These are phyloP conservation scores for Hirtodrosophila cameraria DNA, from an alignment of 2,888 invertebrate genomes.

Conservation along the genomic window DNA sequence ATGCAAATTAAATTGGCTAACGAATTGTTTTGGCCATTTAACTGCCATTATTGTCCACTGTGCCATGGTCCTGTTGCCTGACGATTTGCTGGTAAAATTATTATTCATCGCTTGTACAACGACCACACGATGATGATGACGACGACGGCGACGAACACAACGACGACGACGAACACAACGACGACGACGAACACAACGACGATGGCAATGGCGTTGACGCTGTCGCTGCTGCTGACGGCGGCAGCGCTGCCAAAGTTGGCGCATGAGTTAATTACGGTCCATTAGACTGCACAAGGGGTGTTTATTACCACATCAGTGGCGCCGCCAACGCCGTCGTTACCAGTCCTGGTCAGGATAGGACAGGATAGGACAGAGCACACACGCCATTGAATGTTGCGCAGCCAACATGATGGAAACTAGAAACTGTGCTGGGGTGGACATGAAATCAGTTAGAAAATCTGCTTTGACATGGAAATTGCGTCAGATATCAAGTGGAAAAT, in stretches of 20 bases:
- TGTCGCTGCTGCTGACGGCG: constrained; percentile 12
- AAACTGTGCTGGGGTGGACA: constrained; percentile 54
- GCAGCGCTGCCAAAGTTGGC: constrained; percentile 54
- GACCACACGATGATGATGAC: constrained; percentile 38
- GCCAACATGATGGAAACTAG: constrained; percentile 50
- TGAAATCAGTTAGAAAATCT: constrained; percentile 79
- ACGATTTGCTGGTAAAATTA: constrained; percentile 63
- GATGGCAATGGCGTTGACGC: constrained; percentile 18
- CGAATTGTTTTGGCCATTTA: constrained; percentile 71
- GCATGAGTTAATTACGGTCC: constrained; percentile 80
- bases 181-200: constrained; percentile 11
- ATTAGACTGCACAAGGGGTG: constrained; percentile 81
- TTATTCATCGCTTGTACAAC: constrained; percentile 75
- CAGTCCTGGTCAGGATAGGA: constrained; percentile 39
- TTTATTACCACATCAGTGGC: constrained; percentile 80
- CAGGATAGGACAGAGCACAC: too few species aligned
- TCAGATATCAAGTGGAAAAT: constrained; percentile 57
- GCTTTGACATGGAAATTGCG: constrained; percentile 76
- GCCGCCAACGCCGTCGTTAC: constrained; percentile 36
- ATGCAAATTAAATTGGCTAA: constrained; percentile 54
- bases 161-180: constrained; percentile 20
- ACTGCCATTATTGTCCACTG: constrained; percentile 68
- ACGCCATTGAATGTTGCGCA: constrained; percentile 35
- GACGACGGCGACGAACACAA: constrained; percentile 14
- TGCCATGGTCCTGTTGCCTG: constrained; percentile 34